Evolutionary conservation across 2,113 vertebrate genomes (phyloP), one percentile per base, ranked within the genome.

Genomic region (Hipposideros armiger): DNA sequence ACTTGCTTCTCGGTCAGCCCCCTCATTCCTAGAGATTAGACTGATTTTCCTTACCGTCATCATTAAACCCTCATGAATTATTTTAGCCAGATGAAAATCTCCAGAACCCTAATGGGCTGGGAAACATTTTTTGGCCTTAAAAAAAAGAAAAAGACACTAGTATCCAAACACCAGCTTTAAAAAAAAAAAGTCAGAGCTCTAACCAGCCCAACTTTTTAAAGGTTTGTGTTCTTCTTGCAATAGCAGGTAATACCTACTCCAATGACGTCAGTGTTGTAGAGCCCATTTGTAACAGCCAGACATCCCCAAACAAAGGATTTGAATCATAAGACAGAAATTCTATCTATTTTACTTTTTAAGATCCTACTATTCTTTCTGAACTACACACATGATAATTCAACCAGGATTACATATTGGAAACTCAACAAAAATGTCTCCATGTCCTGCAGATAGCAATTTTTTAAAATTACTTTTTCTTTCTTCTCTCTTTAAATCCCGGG

Each of bases 271-370:
- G 90, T 76, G 94, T 84, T 91, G 76, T 76, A 58, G 62, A 95
- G 93, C 76, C 96, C 96, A 95, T 96, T 60, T 95, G 94, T 95
- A 92, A 91, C 28, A 92, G 76, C 20, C 58, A 97, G 90, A 92
- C 67, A 74, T 86, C 95, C 95, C 94, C 96, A 97, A 97, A 98
- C 96, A 97, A 97, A 97, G 97, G 96, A 96, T 85, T 26, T 60
- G 91, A 92, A 91, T 93, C 92, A 24, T 42, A 89, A 96, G 81
- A 91, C 77, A 88, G 80, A 93, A 95, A 97, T 94, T 76, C 85
- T 50, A 85, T 64, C 80, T 11, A n/a, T 81, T 94, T 91, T 66
- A 86, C 14, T 72, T 87, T 50, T 72, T 28, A 86, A 77, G 62
- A 14, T 28, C 8, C 47, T 67, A 56, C 45, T 87, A 26, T 64